Base-by-base conservation (phyloP, 2,797 vertebrate species). In the Saxicola maurus region DNA sequence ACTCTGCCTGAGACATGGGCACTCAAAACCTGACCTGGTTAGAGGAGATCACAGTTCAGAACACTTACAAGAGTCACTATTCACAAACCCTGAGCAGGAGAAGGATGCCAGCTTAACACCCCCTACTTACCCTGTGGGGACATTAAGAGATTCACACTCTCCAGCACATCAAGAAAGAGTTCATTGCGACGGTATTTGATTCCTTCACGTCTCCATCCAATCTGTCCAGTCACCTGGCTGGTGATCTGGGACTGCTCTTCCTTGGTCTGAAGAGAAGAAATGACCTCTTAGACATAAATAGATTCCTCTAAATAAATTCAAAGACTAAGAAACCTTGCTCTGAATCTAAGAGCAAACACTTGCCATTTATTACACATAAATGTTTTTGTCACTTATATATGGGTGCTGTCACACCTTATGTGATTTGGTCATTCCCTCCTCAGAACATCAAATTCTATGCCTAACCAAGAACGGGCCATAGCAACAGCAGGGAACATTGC, bases 181-280 rank as follows among this genome's bases (percentile, higher is more conserved):
- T 99, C 99, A 19, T 99, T 99, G 80, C 99, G 98, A 83, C 99
- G 99, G 87, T 99, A 99, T 74, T 99, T 99, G 97, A 99, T 99
- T 90, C 99, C 99, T 95, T 99, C 99, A 6, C 99, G 98, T 79
- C 99, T 98, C 99, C 99, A 99, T 92, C 99, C 99, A 37, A 99
- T 99, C 97, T 99, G 99, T 42, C 99, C 99, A 4, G 99, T 99
- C 96, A 99, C 99, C 97, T 99, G 99, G 96, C 99, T 99, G 85
- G 99, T 99, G 97, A 99, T 99, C 98, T 99, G 99, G 90, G 99
- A 99, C 96, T 99, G 99, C 86, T 99, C 99, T 96, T 99, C 99
- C 96, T 99, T 99, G 90, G 99, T 99, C 99, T 99, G 74, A 30
- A 72, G 18, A 31, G 45, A 61, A 75, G 3, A 57, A 85, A 71